These are phyloP conservation scores for Drosophila mimica DNA, from an alignment of 2,888 invertebrate species.

Conservation along the genomic window DNA sequence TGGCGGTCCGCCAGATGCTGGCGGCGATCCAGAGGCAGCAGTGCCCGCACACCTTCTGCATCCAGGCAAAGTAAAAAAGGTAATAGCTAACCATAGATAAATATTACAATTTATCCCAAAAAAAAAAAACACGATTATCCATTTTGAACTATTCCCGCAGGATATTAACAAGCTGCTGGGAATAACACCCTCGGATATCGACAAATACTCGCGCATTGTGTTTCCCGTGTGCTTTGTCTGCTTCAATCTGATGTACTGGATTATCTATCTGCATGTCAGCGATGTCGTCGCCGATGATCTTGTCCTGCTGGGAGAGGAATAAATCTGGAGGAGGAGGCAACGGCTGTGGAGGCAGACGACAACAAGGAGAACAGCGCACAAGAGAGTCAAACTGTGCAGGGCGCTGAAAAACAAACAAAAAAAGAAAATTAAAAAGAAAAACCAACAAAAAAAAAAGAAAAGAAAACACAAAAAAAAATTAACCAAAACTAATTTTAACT, in stretches of 20 bases:
- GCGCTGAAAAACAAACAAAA: slow-evolving; percentile 76
- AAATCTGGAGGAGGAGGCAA: slow-evolving; percentile 67
- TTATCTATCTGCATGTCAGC: slow-evolving; percentile 97
- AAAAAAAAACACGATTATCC: background rate
- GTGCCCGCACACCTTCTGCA: slow-evolving; percentile 91
- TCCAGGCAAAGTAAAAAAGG: slow-evolving; percentile 90
- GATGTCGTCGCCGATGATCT: slow-evolving; percentile 97
- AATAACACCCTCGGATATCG: slow-evolving; percentile 98
- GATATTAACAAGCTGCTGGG: slow-evolving; percentile 96
- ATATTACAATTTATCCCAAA: background rate
- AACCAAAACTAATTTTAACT: slow-evolving; percentile 77
- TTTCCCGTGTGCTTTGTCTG: slow-evolving; percentile 99
- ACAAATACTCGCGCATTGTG: slow-evolving; percentile 99
- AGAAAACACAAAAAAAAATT: slow-evolving; percentile 26
- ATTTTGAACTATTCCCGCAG: slow-evolving; percentile 78
- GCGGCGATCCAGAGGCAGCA: slow-evolving; percentile 85
- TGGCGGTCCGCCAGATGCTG: slow-evolving; percentile 86
- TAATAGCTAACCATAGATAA: slow-evolving; percentile 48
- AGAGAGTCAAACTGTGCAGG: slow-evolving; percentile 81
- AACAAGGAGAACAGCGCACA: slow-evolving; percentile 65
- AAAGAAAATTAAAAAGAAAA: slow-evolving; percentile 10
- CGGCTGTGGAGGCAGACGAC: slow-evolving; percentile 22
- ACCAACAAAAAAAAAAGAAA: slow-evolving; percentile 21
- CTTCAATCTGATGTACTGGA: slow-evolving; percentile 99
- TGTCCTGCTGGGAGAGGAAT: slow-evolving; percentile 91